Base-by-base conservation (phyloP, 2,888 invertebrate species). In the Agonum fuliginosum region DNA sequence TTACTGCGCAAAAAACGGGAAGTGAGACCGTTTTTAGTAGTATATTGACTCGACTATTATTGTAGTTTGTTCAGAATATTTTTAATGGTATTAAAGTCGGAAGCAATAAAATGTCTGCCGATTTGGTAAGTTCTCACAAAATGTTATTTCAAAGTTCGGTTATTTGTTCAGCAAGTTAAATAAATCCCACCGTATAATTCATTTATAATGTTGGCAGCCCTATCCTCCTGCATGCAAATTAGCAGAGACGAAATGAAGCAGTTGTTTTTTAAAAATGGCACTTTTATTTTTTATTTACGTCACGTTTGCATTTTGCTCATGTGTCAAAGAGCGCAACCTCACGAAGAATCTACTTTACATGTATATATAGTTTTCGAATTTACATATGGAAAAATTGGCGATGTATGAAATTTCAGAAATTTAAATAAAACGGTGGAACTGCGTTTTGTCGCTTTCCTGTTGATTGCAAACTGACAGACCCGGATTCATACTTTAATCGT, bases 371-470 rank as follows among this genome's bases (percentile, higher is more conserved):
- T 41, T 37, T 43, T 22, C 17, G 22, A 41, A 67, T 67, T 67
- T 67, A 67, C 67, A 67, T 67, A 67, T 37, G 67, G 20, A 67
- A 67, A 67, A 12, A 67, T 67, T 3, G 43, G 19, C 22, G 22
- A 41, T 41, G 67, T 67, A 20, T 43, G 37, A 43, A 37, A 43
- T 67, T 67, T 14, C 17, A 17, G 37, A 62, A n/a, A 62, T 62
- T 62, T 62, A 62, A 62, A 62, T 62, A 62, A 62, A 62, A 30
- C n/a, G 24, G 10, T n/a, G n/a, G n/a, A n/a, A n/a, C n/a, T n/a
- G n/a, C n/a, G n/a, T n/a, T n/a, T n/a, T n/a, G n/a, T n/a, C n/a
- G n/a, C n/a, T n/a, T n/a, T n/a, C n/a, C n/a, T n/a, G n/a, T n/a
- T n/a, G n/a, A n/a, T n/a, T n/a, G n/a, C n/a, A n/a, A n/a, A n/a